phyloP scores from a whole-genome alignment of 2,888 invertebrate genomes.

The Dyspetes luteomarginatus region DNA sequence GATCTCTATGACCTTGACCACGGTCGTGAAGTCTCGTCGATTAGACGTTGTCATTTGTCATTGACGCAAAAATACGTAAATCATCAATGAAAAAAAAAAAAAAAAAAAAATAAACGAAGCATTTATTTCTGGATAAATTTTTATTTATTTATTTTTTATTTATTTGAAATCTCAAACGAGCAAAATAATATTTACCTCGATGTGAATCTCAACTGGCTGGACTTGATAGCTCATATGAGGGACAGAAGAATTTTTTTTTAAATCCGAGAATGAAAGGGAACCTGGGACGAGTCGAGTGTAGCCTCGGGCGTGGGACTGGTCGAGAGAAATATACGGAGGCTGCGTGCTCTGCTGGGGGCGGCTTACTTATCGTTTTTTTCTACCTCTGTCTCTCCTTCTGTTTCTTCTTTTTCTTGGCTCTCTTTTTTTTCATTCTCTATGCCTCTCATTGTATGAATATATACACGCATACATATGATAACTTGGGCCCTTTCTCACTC shows the following conservation, averaged over 20 bases:
- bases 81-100: too few species aligned
- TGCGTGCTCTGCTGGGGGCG: constrained; percentile 83
- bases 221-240: too few species aligned
- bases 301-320: constrained; percentile 75
- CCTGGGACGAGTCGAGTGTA: constrained; percentile 76
- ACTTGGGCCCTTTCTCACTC: constrained; percentile 44
- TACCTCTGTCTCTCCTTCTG: constrained; percentile 30
- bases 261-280: constrained; percentile 69
- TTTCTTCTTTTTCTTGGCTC: constrained; percentile 33
- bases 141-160: background rate
- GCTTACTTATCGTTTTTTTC: constrained; percentile 76
- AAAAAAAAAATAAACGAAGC: background rate
- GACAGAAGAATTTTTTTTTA: background rate
- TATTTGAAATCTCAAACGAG: background rate
- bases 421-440: constrained; percentile 33
- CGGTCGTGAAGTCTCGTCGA: constrained; percentile 3
- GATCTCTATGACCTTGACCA: constrained; percentile 35
- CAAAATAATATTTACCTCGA: background rate
- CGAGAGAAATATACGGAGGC: constrained; percentile 74
- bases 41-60: constrained; percentile 5
- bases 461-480: constrained; percentile 26
- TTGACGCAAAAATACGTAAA: background rate
- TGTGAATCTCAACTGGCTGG: too few species aligned
- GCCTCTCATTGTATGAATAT: constrained; percentile 37
- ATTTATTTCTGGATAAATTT: background rate